Percentiles rank a stretch among this genome's conserved stretches.
These are phyloP conservation scores for Parapsyche elsis DNA, from an alignment of 1,140 invertebrate species.

Conservation along the genomic window DNA sequence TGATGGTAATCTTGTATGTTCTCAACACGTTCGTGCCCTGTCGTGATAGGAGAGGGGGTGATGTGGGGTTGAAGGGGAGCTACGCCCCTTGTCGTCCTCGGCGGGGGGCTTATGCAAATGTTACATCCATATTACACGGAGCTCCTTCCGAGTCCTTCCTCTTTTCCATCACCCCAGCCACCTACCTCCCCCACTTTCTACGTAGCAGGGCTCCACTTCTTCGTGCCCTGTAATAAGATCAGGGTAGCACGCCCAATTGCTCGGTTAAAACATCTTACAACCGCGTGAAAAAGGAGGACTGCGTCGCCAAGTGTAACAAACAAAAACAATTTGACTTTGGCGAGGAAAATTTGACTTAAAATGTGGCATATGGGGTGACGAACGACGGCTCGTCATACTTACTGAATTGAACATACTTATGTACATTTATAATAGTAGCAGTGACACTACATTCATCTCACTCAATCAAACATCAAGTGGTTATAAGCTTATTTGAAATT, in stretches of 20 bases:
- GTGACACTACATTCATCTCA: too few relatives aligned
- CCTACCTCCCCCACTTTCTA: background rate
- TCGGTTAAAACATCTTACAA: background rate
- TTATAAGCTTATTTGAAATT: too few relatives aligned
- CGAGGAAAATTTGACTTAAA: too few relatives aligned
- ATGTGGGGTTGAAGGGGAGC: background rate
- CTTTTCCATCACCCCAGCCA: background rate
- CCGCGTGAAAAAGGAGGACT: too few relatives aligned
- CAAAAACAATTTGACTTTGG: too few relatives aligned
- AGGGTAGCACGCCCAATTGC: constrained; percentile 8
- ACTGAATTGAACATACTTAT: too few relatives aligned
- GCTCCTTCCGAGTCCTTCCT: constrained; percentile 15
- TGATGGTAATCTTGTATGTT: constrained; percentile 42
- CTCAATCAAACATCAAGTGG: too few relatives aligned
- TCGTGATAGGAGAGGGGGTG: constrained; percentile 12
- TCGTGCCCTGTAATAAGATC: constrained; percentile 11
- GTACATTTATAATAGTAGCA: too few relatives aligned
- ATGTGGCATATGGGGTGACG: too few relatives aligned
- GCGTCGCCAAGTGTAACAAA: too few relatives aligned
- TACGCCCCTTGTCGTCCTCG: background rate
- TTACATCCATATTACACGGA: constrained; percentile 52
- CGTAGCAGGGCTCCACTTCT: background rate
- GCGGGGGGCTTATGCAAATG: constrained; percentile 50
- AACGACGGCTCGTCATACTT: too few relatives aligned
- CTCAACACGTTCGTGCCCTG: constrained; percentile 29